Conservation (phyloP, 1,140 invertebrate genomes). For the Microplitis mediator region DNA sequence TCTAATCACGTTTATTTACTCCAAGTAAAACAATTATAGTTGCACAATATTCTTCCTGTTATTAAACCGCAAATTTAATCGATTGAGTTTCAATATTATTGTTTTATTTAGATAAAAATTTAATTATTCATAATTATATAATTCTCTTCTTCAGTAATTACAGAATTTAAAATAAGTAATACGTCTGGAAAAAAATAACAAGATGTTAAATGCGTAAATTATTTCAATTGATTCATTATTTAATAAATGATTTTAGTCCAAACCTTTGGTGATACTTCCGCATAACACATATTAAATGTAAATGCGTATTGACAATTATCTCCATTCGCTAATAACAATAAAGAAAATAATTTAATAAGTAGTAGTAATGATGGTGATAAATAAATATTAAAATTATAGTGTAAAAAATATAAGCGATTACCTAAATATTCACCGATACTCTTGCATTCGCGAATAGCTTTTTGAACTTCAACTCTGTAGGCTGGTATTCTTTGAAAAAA, state of each 20-base stretch:
- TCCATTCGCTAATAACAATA: slow-evolving; percentile 37
- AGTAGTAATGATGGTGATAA: neutral
- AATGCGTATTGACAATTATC: slow-evolving; percentile 52
- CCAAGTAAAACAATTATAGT: too few relatives aligned
- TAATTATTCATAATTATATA: slow-evolving; percentile 1
- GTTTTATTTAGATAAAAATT: neutral
- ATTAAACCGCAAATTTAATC: too few relatives aligned
- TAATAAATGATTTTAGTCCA: slow-evolving; percentile 15
- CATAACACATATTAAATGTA: slow-evolving; percentile 51
- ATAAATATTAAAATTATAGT: neutral
- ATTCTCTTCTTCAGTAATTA: neutral
- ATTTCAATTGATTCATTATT: neutral
- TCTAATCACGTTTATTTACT: too few relatives aligned
- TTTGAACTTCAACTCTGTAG: slow-evolving; percentile 47
- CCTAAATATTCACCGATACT: slow-evolving; percentile 50
- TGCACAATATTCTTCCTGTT: too few relatives aligned
- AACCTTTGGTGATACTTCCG: slow-evolving; percentile 46
- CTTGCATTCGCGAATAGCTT: slow-evolving; percentile 50
- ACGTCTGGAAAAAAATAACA: slow-evolving; percentile 34
- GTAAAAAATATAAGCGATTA: slow-evolving; percentile 24
- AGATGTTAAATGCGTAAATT: neutral
- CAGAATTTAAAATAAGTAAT: slow-evolving; percentile 37
- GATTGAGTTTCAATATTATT: neutral
- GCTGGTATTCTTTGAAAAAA: slow-evolving; percentile 56
- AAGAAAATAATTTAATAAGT: slow-evolving; percentile 18